Conservation (phyloP, 2,113 vertebrate genomes). For the Tupaia chinensis region DNA sequence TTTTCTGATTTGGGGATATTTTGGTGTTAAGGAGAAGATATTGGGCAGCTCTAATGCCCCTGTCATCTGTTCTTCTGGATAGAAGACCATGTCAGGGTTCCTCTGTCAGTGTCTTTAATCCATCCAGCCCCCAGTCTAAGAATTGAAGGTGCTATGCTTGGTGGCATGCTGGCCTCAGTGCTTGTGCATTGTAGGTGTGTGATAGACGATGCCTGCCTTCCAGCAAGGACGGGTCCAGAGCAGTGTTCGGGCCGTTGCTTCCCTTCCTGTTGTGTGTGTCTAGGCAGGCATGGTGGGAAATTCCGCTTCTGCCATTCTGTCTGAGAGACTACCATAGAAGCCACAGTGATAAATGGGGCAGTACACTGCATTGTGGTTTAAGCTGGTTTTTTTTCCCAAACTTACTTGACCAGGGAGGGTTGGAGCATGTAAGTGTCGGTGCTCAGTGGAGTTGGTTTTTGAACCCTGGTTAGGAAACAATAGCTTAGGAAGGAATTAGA, state of each 20-base stretch:
- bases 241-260: not conserved
- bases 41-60: accelerated
- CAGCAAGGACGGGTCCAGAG: too few species aligned
- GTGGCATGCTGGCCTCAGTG: not conserved
- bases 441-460: not conserved
- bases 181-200: accelerated
- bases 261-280: not conserved
- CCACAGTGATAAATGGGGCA: not conserved
- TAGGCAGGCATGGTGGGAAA: not conserved
- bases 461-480: not conserved
- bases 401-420: not conserved
- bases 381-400: not conserved
- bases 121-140: not conserved
- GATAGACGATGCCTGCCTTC: too few species aligned
- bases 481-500: not conserved
- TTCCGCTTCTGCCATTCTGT: accelerated
- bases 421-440: too few species aligned
- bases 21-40: not conserved
- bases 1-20: not conserved
- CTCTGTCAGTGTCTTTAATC: accelerated
- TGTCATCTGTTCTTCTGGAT: not conserved
- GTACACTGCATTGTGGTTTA: not conserved
- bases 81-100: not conserved
- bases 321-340: accelerated
- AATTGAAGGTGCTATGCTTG: not conserved